Percentiles rank a stretch among this genome's conserved stretches.
phyloP scores from a whole-genome alignment of 2,797 vertebrate genomes.

The Thalassophryne amazonica region DNA sequence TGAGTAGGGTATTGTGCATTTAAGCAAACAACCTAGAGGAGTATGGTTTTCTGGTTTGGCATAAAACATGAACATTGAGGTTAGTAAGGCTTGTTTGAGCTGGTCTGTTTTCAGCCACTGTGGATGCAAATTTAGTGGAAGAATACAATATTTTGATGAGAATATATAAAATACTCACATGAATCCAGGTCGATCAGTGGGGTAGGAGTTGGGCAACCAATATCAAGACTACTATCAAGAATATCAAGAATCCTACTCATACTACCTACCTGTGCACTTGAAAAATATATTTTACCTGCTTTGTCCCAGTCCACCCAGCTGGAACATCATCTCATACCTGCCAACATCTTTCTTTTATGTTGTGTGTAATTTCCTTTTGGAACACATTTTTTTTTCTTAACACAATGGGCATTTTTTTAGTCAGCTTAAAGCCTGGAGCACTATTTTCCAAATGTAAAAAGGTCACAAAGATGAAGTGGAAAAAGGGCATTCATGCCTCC shows the following conservation, averaged over 20 bases:
- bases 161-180: no score
- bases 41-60: constrained; percentile 35
- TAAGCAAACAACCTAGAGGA: constrained; percentile 44
- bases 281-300: no score
- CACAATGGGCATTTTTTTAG: constrained; percentile 4
- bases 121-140: no score
- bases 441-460: constrained; percentile 49
- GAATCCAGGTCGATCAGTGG: no score
- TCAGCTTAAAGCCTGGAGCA: constrained; percentile 30
- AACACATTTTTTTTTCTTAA: constrained; percentile 11
- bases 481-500: constrained; percentile 32
- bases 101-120: constrained; percentile 14
- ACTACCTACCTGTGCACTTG: no score
- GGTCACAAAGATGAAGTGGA: constrained; percentile 39
- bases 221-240: no score
- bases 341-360: constrained; percentile 15
- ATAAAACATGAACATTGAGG: constrained; percentile 33
- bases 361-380: constrained; percentile 20
- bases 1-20: constrained; percentile 75
- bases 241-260: no score
- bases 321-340: no score
- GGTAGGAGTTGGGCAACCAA: no score
- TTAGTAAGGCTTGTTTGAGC: constrained; percentile 3
- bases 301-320: no score
- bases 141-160: no score